phyloP scores from a whole-genome alignment of 2,888 invertebrate genomes.

The Scrobipalpa costella region DNA sequence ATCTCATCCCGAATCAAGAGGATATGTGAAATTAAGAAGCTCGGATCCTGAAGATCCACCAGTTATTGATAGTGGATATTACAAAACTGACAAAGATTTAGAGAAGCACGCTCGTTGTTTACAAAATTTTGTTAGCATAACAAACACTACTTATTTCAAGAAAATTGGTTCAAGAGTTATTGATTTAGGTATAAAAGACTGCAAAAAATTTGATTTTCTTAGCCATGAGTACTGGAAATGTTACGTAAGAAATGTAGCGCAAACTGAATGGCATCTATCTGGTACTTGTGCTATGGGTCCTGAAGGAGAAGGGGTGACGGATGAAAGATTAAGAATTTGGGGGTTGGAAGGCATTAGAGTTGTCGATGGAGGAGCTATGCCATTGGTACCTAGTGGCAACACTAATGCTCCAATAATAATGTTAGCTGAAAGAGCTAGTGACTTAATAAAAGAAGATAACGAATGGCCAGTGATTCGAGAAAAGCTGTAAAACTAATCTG shows the following conservation, averaged over 20 bases:
- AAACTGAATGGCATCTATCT: slow-evolving; percentile 80
- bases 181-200: slow-evolving; percentile 73
- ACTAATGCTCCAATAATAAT: slow-evolving; percentile 82
- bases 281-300: slow-evolving; percentile 61
- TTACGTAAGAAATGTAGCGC: slow-evolving; percentile 57
- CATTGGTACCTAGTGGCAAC: slow-evolving; percentile 80
- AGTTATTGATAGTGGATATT: slow-evolving; percentile 47
- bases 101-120: slow-evolving; percentile 40
- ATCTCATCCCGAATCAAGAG: slow-evolving; percentile 52
- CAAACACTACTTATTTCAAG: slow-evolving; percentile 41
- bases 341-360: slow-evolving; percentile 80
- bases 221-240: slow-evolving; percentile 56
- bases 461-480: background rate
- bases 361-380: slow-evolving; percentile 84
- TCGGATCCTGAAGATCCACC: slow-evolving; percentile 46
- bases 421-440: slow-evolving; percentile 83
- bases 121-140: slow-evolving; percentile 39
- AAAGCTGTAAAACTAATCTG: background rate
- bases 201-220: slow-evolving; percentile 38
- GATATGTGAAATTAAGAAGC: slow-evolving; percentile 47
- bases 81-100: slow-evolving; percentile 44
- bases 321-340: slow-evolving; percentile 61
- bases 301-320: slow-evolving; percentile 49
- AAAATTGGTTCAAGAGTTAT: slow-evolving; percentile 37
- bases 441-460: slow-evolving; percentile 75